Percentiles rank a stretch among this genome's conserved stretches.
These are phyloP conservation scores for Theocolax elegans DNA, from an alignment of 1,140 invertebrate genomes.

Conservation along the genomic window DNA sequence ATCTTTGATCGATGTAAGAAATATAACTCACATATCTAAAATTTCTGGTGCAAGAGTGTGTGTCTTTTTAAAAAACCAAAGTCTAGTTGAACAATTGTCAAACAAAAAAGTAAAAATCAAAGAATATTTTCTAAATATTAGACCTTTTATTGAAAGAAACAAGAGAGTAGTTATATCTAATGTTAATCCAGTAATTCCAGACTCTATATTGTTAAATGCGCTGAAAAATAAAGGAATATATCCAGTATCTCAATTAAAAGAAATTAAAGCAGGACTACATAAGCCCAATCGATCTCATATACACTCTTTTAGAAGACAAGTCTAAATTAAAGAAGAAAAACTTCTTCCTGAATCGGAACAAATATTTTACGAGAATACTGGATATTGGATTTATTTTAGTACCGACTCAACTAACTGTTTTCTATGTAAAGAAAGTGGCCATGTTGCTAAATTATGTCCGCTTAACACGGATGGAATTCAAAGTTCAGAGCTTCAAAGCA, in stretches of 20 bases:
- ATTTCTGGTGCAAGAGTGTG: too few species aligned
- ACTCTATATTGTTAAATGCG: background rate
- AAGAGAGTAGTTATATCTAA: constrained; percentile 1
- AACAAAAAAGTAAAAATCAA: too few species aligned
- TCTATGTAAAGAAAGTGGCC: constrained; percentile 16
- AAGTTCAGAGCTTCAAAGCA: background rate
- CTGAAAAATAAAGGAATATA: background rate
- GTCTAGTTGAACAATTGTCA: background rate
- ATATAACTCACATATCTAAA: too few species aligned
- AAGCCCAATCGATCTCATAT: background rate
- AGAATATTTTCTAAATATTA: background rate
- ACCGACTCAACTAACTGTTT: constrained; percentile 9
- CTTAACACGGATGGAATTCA: background rate
- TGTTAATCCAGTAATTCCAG: background rate
- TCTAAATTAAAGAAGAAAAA: constrained; percentile 17
- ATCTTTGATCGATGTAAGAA: too few species aligned
- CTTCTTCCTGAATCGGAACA: constrained; percentile 3
- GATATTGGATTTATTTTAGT: constrained; percentile 22
- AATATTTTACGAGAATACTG: constrained; percentile 13
- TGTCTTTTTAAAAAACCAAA: background rate
- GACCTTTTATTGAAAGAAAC: background rate
- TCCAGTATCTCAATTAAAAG: background rate
- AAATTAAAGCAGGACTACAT: constrained; percentile 4
- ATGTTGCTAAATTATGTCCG: constrained; percentile 7
- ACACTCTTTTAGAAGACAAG: constrained; percentile 21